These are phyloP conservation scores for Parthenolecanium corni DNA, from an alignment of 2,888 invertebrate genomes.

Conservation along the genomic window DNA sequence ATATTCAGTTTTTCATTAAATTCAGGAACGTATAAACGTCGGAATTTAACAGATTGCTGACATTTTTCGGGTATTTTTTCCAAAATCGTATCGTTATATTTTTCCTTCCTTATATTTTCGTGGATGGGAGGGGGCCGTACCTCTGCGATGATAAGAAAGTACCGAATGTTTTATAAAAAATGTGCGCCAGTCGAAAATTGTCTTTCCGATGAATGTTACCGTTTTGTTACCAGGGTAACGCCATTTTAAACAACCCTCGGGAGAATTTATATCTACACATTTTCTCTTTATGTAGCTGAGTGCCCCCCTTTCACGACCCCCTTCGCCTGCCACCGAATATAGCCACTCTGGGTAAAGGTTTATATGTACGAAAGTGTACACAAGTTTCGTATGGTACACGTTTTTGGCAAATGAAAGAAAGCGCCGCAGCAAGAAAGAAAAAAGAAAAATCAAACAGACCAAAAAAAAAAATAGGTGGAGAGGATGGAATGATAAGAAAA, in stretches of 20 bases:
- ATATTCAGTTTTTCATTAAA: slow-evolving; percentile 11
- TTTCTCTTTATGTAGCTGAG: slow-evolving; percentile 8
- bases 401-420: slow-evolving; percentile 4
- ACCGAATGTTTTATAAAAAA: slow-evolving; percentile 4
- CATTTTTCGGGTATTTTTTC: slow-evolving; percentile 11
- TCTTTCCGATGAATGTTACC: slow-evolving; percentile 24
- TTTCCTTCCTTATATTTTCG: too few relatives aligned
- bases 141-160: slow-evolving; percentile 9
- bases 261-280: slow-evolving; percentile 19
- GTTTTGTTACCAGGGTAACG: slow-evolving; percentile 24
- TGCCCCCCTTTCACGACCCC: neutral
- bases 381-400: neutral
- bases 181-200: slow-evolving; percentile 23
- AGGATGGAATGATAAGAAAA: slow-evolving; percentile 16
- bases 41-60: slow-evolving; percentile 22
- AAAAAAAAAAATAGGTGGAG: neutral
- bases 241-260: slow-evolving; percentile 21
- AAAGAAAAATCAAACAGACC: slow-evolving; percentile 5
- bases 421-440: neutral
- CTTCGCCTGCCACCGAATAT: too few relatives aligned
- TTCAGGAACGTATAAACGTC: slow-evolving; percentile 18
- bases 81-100: neutral
- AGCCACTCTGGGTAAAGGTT: too few relatives aligned
- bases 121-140: too few relatives aligned
- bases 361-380: neutral